These are phyloP conservation scores for Reticulitermes speratus DNA, from an alignment of 1,140 invertebrate genomes.

Conservation along the genomic window DNA sequence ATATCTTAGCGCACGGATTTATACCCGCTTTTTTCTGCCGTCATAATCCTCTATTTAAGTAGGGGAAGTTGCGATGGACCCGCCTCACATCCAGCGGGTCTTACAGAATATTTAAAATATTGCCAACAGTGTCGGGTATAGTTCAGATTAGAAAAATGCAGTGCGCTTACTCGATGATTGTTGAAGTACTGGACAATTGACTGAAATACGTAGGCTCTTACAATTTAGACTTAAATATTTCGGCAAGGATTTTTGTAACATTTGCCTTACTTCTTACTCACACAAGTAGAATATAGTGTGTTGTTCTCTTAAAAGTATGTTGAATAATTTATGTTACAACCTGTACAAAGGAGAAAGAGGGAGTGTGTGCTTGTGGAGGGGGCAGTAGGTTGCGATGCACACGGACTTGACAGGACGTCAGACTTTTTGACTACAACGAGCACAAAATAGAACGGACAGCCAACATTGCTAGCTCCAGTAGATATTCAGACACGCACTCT, in stretches of 20 bases:
- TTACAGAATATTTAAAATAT: no score
- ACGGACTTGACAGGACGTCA: slow-evolving; percentile 13
- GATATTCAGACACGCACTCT: neutral
- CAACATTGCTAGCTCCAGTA: neutral
- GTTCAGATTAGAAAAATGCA: no score
- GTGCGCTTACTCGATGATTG: no score
- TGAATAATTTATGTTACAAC: slow-evolving; percentile 15
- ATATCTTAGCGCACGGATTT: no score
- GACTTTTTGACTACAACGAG: slow-evolving; percentile 15
- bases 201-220: no score
- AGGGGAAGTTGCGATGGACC: no score
- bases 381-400: neutral
- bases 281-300: neutral
- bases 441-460: slow-evolving; percentile 10
- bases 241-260: neutral
- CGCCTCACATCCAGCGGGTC: no score
- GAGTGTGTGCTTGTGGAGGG: neutral
- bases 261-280: neutral
- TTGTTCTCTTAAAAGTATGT: neutral
- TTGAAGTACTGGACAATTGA: no score
- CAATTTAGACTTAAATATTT: no score
- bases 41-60: no score
- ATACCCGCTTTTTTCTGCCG: no score
- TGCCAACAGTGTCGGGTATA: no score
- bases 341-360: neutral